These are phyloP conservation scores for Anableps anableps DNA, from an alignment of 2,797 vertebrate genomes.

Conservation along the genomic window DNA sequence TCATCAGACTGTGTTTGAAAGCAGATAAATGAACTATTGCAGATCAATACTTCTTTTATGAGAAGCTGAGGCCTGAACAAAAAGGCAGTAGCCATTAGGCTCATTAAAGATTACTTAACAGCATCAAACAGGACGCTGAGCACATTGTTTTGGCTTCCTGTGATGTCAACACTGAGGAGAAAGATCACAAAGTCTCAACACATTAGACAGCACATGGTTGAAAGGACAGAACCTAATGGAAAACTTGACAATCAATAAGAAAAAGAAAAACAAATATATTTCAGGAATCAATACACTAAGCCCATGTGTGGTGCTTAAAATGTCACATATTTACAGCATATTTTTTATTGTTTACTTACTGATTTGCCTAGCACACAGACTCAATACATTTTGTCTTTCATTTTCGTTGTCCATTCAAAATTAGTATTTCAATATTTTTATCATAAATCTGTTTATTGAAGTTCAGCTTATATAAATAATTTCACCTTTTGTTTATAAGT, in stretches of 20 bases:
- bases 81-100: slow-evolving; percentile 48
- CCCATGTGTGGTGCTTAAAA: not conserved
- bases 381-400: not conserved
- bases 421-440: not conserved
- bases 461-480: not conserved
- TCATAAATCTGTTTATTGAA: not conserved
- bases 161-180: not conserved
- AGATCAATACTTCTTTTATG: slow-evolving; percentile 47
- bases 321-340: not conserved
- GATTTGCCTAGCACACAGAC: not conserved
- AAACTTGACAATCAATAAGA: slow-evolving; percentile 3
- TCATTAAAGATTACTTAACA: slow-evolving; percentile 24
- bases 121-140: slow-evolving; percentile 20
- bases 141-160: slow-evolving; percentile 7
- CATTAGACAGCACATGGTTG: slow-evolving; percentile 16
- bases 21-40: not conserved
- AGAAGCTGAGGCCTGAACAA: slow-evolving; percentile 12
- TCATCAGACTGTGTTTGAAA: slow-evolving; percentile 3
- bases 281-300: not conserved
- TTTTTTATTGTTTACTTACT: not conserved
- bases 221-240: slow-evolving; percentile 47
- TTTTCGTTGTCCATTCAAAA: not conserved
- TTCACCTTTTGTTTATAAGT: not conserved
- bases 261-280: slow-evolving; percentile 5
- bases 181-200: slow-evolving; percentile 18